Conservation (phyloP, 2,888 invertebrate genomes). For the Tipula helvola region DNA sequence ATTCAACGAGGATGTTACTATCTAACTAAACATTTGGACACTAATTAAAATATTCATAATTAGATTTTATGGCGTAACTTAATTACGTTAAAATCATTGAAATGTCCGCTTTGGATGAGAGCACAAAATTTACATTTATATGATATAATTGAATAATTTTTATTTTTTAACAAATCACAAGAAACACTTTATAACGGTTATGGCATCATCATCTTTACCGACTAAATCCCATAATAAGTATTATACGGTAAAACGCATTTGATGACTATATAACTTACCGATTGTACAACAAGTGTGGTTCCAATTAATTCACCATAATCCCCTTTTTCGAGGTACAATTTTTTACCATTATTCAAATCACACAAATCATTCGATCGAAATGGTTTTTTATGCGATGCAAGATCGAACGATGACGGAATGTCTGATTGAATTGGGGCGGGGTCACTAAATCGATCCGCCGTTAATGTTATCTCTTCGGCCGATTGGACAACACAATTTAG, state of each 20-base stretch:
- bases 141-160: too few species aligned
- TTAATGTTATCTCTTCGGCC: neutral
- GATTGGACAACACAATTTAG: neutral
- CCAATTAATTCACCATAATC: constrained; percentile 34
- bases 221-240: too few species aligned
- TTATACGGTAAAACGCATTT: neutral
- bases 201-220: too few species aligned
- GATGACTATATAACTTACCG: neutral
- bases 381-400: neutral
- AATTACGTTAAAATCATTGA: too few species aligned
- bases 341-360: constrained; percentile 26
- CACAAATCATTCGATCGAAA: constrained; percentile 15
- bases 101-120: too few species aligned
- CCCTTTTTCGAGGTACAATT: constrained; percentile 35
- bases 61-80: too few species aligned
- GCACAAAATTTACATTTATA: too few species aligned
- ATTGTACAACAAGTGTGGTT: constrained; percentile 28
- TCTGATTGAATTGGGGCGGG: neutral
- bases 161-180: too few species aligned
- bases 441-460: neutral
- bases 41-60: too few species aligned
- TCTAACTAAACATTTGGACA: too few species aligned
- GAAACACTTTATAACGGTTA: too few species aligned
- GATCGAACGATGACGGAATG: neutral
- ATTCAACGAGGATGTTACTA: too few species aligned